Percentiles rank a stretch among this genome's conserved stretches.
phyloP scores from a whole-genome alignment of 2,797 vertebrate genomes.

The Prionace glauca region DNA sequence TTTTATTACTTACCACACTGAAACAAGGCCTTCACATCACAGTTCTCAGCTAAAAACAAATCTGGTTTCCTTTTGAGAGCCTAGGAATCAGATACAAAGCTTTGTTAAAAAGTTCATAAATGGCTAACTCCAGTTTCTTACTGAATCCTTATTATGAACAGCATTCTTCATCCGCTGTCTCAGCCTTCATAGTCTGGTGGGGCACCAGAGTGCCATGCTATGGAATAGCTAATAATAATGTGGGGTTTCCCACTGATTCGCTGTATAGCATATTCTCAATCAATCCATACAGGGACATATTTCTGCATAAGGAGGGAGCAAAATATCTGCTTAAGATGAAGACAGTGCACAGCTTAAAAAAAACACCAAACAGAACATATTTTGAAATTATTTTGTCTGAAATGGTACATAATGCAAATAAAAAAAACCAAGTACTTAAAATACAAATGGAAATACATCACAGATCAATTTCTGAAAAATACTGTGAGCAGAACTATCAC shows the following conservation, averaged over 20 bases:
- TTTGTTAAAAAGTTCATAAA: conserved; percentile 45
- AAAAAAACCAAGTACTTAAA: conserved; percentile 5
- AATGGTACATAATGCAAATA: not conserved
- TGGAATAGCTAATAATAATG: not conserved
- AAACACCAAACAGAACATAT: not conserved
- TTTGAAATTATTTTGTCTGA: not conserved
- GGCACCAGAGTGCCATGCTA: not conserved
- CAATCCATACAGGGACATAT: not conserved
- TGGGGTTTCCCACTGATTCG: not conserved
- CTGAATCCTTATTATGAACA: not conserved
- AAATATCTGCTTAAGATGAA: not conserved
- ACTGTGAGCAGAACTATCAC: not conserved
- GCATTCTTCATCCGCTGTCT: not conserved
- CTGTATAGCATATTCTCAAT: not conserved
- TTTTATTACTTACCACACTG: conserved; percentile 84
- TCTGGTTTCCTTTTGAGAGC: conserved; percentile 97
- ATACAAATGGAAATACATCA: conserved; percentile 23
- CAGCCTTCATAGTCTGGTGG: not conserved
- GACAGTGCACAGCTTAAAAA: not conserved
- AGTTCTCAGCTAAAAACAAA: conserved; percentile 88
- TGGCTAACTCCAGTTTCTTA: not conserved
- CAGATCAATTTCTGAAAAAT: not conserved
- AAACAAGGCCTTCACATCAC: conserved; percentile 95
- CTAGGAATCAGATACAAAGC: conserved; percentile 74
- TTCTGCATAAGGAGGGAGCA: not conserved